Percentiles rank a stretch among this genome's conserved stretches.
Conservation (phyloP, 1,140 invertebrate species). For the Tribolium castaneum region DNA sequence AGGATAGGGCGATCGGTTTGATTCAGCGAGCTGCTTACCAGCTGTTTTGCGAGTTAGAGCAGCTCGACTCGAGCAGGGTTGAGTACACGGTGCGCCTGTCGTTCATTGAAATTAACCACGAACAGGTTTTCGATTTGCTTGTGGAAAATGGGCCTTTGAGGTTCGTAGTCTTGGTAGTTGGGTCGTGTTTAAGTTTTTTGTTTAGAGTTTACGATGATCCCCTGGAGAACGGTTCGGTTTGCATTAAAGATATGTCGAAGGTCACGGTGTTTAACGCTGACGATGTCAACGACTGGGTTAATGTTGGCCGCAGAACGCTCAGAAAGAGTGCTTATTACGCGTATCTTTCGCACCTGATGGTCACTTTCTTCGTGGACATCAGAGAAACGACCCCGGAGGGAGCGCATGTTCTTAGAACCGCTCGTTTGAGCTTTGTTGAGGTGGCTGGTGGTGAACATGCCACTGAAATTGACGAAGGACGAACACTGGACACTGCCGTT, state of each 20-base stretch:
- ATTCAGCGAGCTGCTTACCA: constrained; percentile 65
- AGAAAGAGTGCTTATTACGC: constrained; percentile 69
- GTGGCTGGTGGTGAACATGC: constrained; percentile 82
- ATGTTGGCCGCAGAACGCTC: constrained; percentile 66
- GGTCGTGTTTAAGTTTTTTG: background rate
- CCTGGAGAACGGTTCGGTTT: constrained; percentile 62
- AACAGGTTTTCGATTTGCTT: constrained; percentile 92
- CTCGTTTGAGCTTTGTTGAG: constrained; percentile 96
- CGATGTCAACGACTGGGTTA: background rate
- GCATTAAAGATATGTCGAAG: constrained; percentile 87
- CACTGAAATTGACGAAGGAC: background rate
- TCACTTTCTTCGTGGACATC: constrained; percentile 74
- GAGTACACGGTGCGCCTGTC: constrained; percentile 91
- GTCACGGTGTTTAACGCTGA: constrained; percentile 72
- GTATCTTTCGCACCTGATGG: constrained; percentile 55
- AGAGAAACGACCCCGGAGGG: constrained; percentile 80
- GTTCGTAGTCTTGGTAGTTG: too few relatives aligned
- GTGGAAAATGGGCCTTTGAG: background rate
- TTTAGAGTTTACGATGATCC: background rate
- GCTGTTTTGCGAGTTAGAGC: constrained; percentile 91
- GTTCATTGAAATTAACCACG: constrained; percentile 96
- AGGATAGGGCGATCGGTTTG: too few relatives aligned
- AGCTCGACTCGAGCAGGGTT: constrained; percentile 64
- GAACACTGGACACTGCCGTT: constrained; percentile 87
- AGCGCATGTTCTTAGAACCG: constrained; percentile 96